Evolutionary conservation across 2,888 invertebrate species (phyloP).

Genomic region (Eristalinus aeneus): DNA sequence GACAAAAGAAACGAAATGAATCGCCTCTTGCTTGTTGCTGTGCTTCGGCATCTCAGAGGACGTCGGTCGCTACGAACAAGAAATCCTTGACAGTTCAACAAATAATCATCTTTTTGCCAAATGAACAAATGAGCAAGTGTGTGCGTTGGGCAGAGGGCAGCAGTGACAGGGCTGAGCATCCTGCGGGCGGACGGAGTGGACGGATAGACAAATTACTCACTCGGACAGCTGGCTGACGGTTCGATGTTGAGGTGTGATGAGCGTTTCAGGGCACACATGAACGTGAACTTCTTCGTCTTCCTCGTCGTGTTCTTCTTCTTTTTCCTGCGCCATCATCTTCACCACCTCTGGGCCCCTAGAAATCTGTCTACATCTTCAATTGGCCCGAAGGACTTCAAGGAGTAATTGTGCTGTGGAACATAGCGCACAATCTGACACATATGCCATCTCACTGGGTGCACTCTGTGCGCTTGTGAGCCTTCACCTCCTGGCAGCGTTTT

Average conservation of each 20-base stretch:
- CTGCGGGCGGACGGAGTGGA: slow-evolving; percentile 28
- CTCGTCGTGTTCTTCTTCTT: not conserved
- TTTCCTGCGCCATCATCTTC: slow-evolving; percentile 7
- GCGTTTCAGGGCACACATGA: slow-evolving; percentile 66
- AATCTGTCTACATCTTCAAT: slow-evolving; percentile 48
- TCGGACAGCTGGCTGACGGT: slow-evolving; percentile 69
- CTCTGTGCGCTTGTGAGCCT: not conserved
- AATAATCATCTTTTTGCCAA: slow-evolving; percentile 67
- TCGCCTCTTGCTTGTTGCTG: slow-evolving; percentile 58
- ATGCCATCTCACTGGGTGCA: not conserved
- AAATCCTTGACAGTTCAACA: slow-evolving; percentile 69
- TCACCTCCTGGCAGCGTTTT: slow-evolving; percentile 7
- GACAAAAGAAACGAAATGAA: slow-evolving; percentile 66
- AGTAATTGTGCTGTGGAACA: slow-evolving; percentile 45
- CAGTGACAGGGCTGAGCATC: not conserved
- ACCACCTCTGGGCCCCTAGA: not conserved
- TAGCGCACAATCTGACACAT: slow-evolving; percentile 53
- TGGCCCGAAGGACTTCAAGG: slow-evolving; percentile 55
- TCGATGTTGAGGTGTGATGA: slow-evolving; percentile 68
- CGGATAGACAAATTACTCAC: slow-evolving; percentile 68
- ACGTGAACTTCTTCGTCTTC: slow-evolving; percentile 49
- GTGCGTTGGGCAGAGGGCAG: slow-evolving; percentile 22
- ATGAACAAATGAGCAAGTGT: not conserved
- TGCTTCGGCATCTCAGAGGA: slow-evolving; percentile 28
- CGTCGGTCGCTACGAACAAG: slow-evolving; percentile 18